Base-by-base conservation (phyloP, 2,888 invertebrate species). In the Eulithis prunata region DNA sequence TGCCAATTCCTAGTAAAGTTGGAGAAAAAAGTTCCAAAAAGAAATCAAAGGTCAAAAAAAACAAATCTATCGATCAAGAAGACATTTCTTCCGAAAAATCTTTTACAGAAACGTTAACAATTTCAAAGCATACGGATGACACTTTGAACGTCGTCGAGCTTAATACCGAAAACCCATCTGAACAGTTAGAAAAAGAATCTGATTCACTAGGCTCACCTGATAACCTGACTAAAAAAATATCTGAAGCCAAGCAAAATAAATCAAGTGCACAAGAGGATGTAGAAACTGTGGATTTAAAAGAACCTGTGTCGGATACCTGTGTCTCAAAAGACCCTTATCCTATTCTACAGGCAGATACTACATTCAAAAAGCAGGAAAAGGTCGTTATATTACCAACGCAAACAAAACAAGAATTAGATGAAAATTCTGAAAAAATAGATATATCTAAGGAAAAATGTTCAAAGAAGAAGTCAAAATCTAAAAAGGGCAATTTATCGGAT, bases 1-100 rank as follows among this genome's bases (percentile, higher is more conserved):
- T 54, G 62, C 77, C 78, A 74, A 66, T 75, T 14, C 71, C 80
- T 28, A 76, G 76, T 68, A 36, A 75, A 46, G 69, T 77, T 11
- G 78, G 81, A 70, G 79, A 80, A 64, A 71, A 41, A 41, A 28
- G 1, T 11, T 52, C 51, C 3, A 62, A 62, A 55, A 62, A 57
- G 28, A 57, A 58, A 47, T 7, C 57, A 5, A 63, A 45, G 46
- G 7, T 12, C 3, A 63, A 32, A 32, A 32, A 57, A 52, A 56
- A 13, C 14, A 64, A 71, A 59, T 49, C 55, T 21, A 57, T 4
- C 13, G 67, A 67, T 38, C 53, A 2, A 8, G 55, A 61, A 57
- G 51, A 65, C 11, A 14, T 45, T 10, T 14, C 1, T 41, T 3
- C 28, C 28, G 53, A 47, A 12, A 62, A 60, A 43, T 53, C 60